Base-by-base conservation (phyloP, 2,113 vertebrate genomes). In the Myrmecophaga tridactyla region DNA sequence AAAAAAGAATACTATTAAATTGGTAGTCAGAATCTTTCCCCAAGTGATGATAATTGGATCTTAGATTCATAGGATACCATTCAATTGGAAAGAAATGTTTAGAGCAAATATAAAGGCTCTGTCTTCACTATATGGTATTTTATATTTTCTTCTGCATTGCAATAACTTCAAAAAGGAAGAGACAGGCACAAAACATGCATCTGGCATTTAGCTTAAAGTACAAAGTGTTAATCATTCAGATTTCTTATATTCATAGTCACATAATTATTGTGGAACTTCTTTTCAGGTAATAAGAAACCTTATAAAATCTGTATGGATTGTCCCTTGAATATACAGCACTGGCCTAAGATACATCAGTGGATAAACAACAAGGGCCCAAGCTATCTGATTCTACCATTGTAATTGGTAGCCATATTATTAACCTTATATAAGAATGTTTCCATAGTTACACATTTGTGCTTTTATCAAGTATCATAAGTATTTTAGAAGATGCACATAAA, bases 1-100 rank as follows among this genome's bases (percentile, higher is more conserved):
- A 94, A 93, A 94, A 96, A 92, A 81, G 73, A 60, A 94, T 92
- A 90, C 58, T 70, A 95, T 87, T 93, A 96, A 97, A 89, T 94
- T 89, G 67, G 34, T 93, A 95, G 48, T 86, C 62, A 65, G 36
- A 95, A 39, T 90, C 36, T 92, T 92, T 94, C 23, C 21, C 11
- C n/a, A 97, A 95, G 90, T 92, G 70, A 94, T 31, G 51, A 87
- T 89, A 96, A 96, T 92, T 97, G 76, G 65, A 73, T 91, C 36
- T 91, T 75, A 87, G 13, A 93, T 92, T 96, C 63, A 93, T 86
- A 96, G 36, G 46, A 92, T 8, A 81, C 8, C 39, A 51, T 90
- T 97, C 77, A 73, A 6, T 36, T 93, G 41, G 43, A 86, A 65
- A 67, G 11, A 90, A 86, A 72, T 65, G 13, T 18, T 23, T 63